Base-by-base conservation (phyloP, 2,113 vertebrate genomes). In the Diphyllodes magnificus region DNA sequence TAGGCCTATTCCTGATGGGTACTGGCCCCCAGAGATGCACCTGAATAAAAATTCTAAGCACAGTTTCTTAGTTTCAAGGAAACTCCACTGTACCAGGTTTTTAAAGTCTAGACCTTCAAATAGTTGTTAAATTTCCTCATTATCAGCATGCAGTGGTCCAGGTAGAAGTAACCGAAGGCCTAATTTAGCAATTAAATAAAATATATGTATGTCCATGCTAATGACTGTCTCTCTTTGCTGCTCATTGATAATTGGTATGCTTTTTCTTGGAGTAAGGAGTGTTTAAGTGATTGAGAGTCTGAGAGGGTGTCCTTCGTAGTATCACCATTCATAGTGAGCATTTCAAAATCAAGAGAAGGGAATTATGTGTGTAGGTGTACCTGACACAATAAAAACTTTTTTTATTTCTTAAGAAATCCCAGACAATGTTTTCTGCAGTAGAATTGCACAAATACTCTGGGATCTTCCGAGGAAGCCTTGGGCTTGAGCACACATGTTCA, bases 181-280 rank as follows among this genome's bases (percentile, higher is more conserved):
- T 84, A 68, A 86, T 65, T 68, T 69, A 76, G 18, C 25, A 86
- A 69, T 69, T 79, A 69, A 72, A n/a, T 57, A 57, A 84, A 85
- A 76, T 59, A 6, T 60, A 69, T 93, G 4, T 54, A 31, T 66
- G 17, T 30, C 49, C 28, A 27, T 8, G 7, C 35, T 72, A 71
- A 60, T 61, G 31, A 54, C 33, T 53, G 8, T 44, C 28, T 82
- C 28, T 87, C 39, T 71, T 82, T 73, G n/a, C 31, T 13, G 25
- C 53, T 76, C 37, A 8, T 15, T 89, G 28, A 25, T 37, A 64
- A 86, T 15, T 57, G 20, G 25, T 33, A 13, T 27, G 15, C 2
- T 84, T 91, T 70, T 95, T 30, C 31, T 40, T 53, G 44, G 9
- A 9, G 12, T 70, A 68, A 66, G 44, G 51, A 42, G 23, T 60